Base-by-base conservation (phyloP, 2,888 invertebrate genomes). In the Amblyteles armatorius region DNA sequence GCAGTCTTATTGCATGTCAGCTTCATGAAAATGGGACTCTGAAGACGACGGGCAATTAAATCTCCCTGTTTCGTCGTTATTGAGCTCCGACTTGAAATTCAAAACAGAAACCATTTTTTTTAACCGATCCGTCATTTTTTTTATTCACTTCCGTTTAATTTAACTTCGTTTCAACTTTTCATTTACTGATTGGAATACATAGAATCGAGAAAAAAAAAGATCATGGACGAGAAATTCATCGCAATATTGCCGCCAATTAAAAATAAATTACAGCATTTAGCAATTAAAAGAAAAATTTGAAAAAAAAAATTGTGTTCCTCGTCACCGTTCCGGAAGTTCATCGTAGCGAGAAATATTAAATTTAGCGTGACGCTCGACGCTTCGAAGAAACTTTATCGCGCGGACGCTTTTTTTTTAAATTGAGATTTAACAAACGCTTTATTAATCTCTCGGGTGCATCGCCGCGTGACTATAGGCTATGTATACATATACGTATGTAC, bases 361-460 rank as follows among this genome's bases (percentile, higher is more conserved):
- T 57, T 26, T 26, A 22, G 22, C 57, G 57, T 57, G 26, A 57
- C 9, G 57, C 26, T 26, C 57, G 57, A 26, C 57, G 57, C 57
- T 57, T 57, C 57, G 57, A 22, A 57, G 26, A 57, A 57, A 26
- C 26, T 26, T 4, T 26, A 57, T 22, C 22, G 22, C 26, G 22
- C 57, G 22, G 26, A 26, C 1, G 3, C 13, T 26, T 57, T 22
- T 57, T 57, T 26, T 26, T 55, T 55, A 2, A 22, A 57, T 57
- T 11, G 57, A 57, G 26, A 26, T 57, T 57, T 57, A 57, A 57
- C 57, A 57, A 22, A 57, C 26, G 57, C 19, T 57, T 57, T 57
- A 13, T 26, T 9, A 57, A 57, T 57, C 26, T 57, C 26, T 57
- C 57, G 57, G 4, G 13, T 57, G 57, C 57, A 57, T 57, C 57